A percentile compares a stretch with the other conserved stretches of the same genome.
Conservation (phyloP, 2,797 vertebrate genomes). For the Antennarius maculatus region DNA sequence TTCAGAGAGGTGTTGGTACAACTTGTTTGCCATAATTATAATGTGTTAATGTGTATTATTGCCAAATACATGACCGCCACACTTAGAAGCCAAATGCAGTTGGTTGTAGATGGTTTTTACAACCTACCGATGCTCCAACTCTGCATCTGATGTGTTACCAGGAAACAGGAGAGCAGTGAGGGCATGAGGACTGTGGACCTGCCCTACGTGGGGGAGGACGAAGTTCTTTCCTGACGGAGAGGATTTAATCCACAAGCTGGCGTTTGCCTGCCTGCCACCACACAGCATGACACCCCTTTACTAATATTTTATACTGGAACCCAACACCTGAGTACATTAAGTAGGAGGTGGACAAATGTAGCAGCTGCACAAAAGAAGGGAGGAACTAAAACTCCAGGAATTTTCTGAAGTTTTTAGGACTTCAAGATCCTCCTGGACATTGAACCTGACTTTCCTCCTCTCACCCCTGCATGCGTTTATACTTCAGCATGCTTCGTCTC, state of each 20-base stretch:
- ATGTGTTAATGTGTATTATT: too few species aligned
- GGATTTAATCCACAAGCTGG: constrained; percentile 36
- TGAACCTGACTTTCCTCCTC: constrained; percentile 19
- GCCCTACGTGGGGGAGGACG: constrained; percentile 88
- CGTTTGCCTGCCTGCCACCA: constrained; percentile 25
- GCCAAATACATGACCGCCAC: too few species aligned
- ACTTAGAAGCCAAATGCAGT: too few species aligned
- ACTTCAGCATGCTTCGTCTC: constrained; percentile 78
- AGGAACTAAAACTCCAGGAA: constrained; percentile 24
- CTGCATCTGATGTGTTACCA: constrained; percentile 72
- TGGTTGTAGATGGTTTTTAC: too few species aligned
- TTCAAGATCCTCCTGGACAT: constrained; percentile 23
- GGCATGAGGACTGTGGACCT: constrained; percentile 83
- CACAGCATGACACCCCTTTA: constrained; percentile 64
- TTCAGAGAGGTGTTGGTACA: too few species aligned
- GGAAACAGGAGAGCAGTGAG: constrained; percentile 92
- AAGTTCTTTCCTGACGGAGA: constrained; percentile 85
- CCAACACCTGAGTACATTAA: constrained; percentile 22
- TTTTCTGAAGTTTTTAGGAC: constrained; percentile 39
- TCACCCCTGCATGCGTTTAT: constrained; percentile 67
- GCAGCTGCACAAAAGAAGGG: constrained; percentile 6
- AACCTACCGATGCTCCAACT: too few species aligned
- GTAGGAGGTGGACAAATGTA: constrained; percentile 30
- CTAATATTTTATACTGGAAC: constrained; percentile 46
- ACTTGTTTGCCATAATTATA: too few species aligned